Percentiles rank a stretch among this genome's conserved stretches.
phyloP scores from a whole-genome alignment of 2,888 invertebrate genomes.

The Amphiduros pacificus region DNA sequence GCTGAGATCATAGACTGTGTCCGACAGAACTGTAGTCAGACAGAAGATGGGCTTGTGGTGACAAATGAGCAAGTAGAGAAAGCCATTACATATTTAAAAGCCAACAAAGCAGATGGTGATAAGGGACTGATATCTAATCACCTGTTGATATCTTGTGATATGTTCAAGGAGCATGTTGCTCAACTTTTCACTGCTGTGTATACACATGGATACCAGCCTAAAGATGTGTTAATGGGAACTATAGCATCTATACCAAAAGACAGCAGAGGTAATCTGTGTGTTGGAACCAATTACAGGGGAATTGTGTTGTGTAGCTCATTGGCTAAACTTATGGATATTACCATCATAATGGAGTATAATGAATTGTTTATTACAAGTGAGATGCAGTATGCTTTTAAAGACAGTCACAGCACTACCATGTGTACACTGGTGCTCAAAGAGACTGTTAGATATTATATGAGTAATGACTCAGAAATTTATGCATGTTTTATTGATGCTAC shows the following conservation, averaged over 20 bases:
- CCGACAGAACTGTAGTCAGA: neutral
- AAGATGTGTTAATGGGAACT: neutral
- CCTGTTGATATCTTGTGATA: neutral
- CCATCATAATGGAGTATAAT: neutral
- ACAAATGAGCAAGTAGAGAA: neutral
- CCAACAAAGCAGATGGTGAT: neutral
- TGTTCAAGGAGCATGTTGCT: neutral
- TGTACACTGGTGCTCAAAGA: constrained; percentile 1
- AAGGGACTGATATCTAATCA: neutral
- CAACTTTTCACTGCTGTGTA: neutral
- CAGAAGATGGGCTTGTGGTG: neutral
- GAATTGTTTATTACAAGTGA: neutral
- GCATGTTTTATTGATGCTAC: constrained; percentile 1
- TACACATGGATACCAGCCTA: constrained; percentile 4
- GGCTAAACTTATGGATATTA: neutral
- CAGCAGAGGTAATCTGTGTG: neutral
- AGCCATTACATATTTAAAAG: neutral
- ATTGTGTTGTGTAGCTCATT: neutral
- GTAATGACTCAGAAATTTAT: neutral
- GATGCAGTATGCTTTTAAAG: constrained; percentile 4
- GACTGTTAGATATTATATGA: neutral
- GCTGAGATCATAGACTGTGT: neutral
- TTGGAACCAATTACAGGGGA: neutral
- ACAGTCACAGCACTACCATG: neutral
- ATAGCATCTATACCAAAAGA: neutral